Conservation (phyloP, 2,797 vertebrate genomes). For the Enoplosus armatus region DNA sequence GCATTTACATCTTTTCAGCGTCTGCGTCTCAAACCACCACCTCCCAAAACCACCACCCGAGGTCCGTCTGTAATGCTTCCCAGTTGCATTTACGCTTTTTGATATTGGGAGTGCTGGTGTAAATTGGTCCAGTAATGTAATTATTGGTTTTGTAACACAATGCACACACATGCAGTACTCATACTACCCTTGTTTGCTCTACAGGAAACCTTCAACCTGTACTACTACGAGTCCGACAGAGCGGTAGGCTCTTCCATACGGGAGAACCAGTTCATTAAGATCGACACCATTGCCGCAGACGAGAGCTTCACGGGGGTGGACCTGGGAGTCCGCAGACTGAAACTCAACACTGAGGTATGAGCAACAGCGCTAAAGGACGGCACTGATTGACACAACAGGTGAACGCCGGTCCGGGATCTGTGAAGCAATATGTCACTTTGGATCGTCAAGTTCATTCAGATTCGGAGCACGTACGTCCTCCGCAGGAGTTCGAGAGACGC, state of each 20-base stretch:
- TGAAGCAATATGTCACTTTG: conserved; percentile 17
- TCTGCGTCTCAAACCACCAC: too few relatives aligned
- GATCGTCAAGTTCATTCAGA: conserved; percentile 7
- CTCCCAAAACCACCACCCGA: too few relatives aligned
- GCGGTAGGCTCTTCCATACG: conserved; percentile 89
- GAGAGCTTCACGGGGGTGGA: conserved; percentile 98
- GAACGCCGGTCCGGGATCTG: neutral
- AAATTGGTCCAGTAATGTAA: too few relatives aligned
- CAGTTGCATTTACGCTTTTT: conserved; percentile 1
- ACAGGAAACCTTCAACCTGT: conserved; percentile 96
- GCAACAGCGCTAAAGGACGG: neutral
- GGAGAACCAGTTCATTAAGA: conserved; percentile 95
- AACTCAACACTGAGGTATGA: conserved; percentile 92
- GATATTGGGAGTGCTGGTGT: neutral
- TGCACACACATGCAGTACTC: neutral
- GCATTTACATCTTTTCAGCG: neutral
- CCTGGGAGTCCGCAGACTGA: conserved; percentile 93
- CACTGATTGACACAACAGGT: conserved; percentile 1
- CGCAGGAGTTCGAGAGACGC: conserved; percentile 32
- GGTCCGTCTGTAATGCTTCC: neutral
- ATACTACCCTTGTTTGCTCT: neutral
- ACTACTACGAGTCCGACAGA: conserved; percentile 94
- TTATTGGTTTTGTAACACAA: neutral
- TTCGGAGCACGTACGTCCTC: conserved; percentile 23
- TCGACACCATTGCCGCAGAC: conserved; percentile 96